Base-by-base conservation (phyloP, 2,888 invertebrate species). In the Hemistola chrysoprasaria region DNA sequence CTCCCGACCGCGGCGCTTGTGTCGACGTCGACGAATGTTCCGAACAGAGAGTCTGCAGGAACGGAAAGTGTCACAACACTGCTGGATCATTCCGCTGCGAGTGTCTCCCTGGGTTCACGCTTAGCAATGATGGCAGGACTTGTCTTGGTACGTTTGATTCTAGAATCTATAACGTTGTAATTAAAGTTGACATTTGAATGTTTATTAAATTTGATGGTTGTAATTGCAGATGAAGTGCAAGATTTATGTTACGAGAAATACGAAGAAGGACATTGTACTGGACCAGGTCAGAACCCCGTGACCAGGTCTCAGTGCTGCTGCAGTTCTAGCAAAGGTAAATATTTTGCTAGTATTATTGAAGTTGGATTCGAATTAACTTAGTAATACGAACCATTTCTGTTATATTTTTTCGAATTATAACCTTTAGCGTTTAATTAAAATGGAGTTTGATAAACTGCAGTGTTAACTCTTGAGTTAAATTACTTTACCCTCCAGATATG, bases 281-380 rank as follows among this genome's bases (percentile, higher is more conserved):
- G 93, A 49, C 95, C 95, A 0, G 93, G 95, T 0, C 90, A 92
- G 1, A 91, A 91, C 6, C 92, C 95, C 0, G 94, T 95, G n/a
- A 95, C 96, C 0, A 93, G 94, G 66, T 96, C 96, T 0, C 93
- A 93, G 62, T 97, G 96, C 59, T 97, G 97, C 68, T 97, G 97
- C 71, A 94, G 94, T 57, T 91, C 84, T 8, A 77, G 72, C 30
- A 88, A 84, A 82, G 85, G 87, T 86, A 67, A 27, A 8, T 11
- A 11, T 16, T 3, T 16, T 16, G 16, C 4, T 8, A 4, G 16
- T 16, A 2, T 16, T 16, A 16, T 16, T 16, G 2, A 16, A n/a
- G n/a, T n/a, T n/a, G n/a, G n/a, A n/a, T n/a, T n/a, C n/a, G n/a
- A n/a, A n/a, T n/a, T n/a, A n/a, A n/a, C n/a, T n/a, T n/a, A n/a